Evolutionary conservation across 2,113 vertebrate genomes (phyloP).

Genomic region (Halichoeres trimaculatus): DNA sequence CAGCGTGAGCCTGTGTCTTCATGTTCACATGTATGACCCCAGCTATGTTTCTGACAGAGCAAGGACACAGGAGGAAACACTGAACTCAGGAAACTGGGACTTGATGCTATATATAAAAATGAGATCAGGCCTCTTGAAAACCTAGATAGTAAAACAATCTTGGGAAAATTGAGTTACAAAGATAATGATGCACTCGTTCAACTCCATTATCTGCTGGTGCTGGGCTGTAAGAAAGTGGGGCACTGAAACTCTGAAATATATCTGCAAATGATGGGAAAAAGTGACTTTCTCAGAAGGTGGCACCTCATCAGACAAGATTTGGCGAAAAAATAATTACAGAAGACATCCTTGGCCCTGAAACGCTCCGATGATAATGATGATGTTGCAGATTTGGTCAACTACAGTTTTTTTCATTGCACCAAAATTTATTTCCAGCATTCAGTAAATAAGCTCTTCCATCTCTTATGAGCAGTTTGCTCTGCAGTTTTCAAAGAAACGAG

Average conservation of each 20-base stretch:
- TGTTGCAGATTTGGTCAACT: slow-evolving; percentile 10
- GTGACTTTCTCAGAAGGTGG: slow-evolving; percentile 4
- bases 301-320: not conserved
- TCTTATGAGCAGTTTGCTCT: slow-evolving; percentile 7
- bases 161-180: slow-evolving; percentile 53
- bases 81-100: slow-evolving; percentile 72
- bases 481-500: slow-evolving; percentile 27
- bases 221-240: slow-evolving; percentile 22
- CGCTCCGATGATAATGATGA: not conserved
- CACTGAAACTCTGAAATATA: slow-evolving; percentile 3
- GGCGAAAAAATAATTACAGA: not conserved
- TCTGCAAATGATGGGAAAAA: slow-evolving; percentile 3
- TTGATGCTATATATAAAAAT: slow-evolving; percentile 77
- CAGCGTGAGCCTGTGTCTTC: slow-evolving; percentile 3
- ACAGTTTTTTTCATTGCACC: slow-evolving; percentile 1
- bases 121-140: slow-evolving; percentile 74
- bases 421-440: slow-evolving; percentile 3
- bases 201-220: slow-evolving; percentile 28
- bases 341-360: not conserved
- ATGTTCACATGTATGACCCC: slow-evolving; percentile 4
- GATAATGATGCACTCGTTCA: slow-evolving; percentile 55
- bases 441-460: not conserved
- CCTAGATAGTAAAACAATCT: slow-evolving; percentile 42
- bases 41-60: slow-evolving; percentile 12
- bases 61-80: slow-evolving; percentile 41